phyloP scores from a whole-genome alignment of 2,113 vertebrate species.

The Osmerus mordax region DNA sequence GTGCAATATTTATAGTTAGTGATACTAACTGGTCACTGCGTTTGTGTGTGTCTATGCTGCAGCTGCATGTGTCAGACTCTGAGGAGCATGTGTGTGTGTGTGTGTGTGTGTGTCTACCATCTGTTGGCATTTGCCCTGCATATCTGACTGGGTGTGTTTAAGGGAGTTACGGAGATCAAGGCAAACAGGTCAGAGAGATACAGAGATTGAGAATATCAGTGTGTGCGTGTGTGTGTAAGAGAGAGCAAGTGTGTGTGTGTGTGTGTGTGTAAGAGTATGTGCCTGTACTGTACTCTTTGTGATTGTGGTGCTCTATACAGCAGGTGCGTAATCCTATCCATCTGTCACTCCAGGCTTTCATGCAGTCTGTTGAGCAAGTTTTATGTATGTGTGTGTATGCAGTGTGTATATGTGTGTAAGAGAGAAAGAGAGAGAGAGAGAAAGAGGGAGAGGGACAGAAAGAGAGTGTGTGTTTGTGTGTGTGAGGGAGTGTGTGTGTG shows the following conservation, averaged over 20 bases:
- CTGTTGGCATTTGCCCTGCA: too few relatives aligned
- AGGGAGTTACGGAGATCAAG: too few relatives aligned
- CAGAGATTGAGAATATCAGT: background rate
- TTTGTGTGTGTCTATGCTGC: too few relatives aligned
- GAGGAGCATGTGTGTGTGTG: background rate
- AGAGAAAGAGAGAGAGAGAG: too few relatives aligned
- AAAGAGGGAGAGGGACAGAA: background rate
- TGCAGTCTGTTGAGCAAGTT: slow-evolving; percentile 1
- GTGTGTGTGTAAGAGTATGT: background rate
- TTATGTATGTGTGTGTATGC: slow-evolving; percentile 12
- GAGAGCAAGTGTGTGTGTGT: background rate
- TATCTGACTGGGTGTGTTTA: too few relatives aligned
- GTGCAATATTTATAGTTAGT: background rate
- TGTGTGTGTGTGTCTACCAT: slow-evolving; percentile 1
- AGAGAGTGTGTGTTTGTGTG: slow-evolving; percentile 4
- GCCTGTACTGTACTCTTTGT: background rate
- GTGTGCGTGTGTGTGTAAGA: background rate
- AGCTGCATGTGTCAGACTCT: too few relatives aligned
- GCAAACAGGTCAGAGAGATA: background rate
- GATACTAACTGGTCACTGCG: background rate
- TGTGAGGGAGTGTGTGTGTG: background rate
- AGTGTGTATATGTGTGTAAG: background rate
- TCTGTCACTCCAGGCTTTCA: slow-evolving; percentile 43
- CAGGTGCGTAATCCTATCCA: slow-evolving; percentile 50
- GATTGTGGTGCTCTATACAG: slow-evolving; percentile 6